Evolutionary conservation across 2,797 vertebrate species (phyloP).

Genomic region (Acrossocheilus fasciatus): DNA sequence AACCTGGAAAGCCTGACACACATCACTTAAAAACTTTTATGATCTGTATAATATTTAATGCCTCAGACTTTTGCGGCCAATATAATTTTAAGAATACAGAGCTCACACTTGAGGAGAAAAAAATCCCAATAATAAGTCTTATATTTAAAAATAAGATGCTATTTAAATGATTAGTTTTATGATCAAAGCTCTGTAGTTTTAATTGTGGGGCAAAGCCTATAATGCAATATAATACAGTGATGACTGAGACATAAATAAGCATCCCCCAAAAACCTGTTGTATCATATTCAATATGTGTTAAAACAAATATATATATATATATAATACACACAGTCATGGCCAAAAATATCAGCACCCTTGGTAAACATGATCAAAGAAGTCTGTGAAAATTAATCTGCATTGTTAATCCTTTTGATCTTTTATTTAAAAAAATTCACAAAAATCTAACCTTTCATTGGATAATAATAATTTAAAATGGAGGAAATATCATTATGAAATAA

Average conservation of each 20-base stretch:
- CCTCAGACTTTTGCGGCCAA: not conserved
- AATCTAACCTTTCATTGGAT: no score
- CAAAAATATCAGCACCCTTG: no score
- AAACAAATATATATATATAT: no score
- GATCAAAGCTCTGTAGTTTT: not conserved
- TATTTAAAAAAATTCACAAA: no score
- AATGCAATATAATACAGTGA: not conserved
- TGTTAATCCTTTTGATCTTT: no score
- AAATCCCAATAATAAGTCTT: not conserved
- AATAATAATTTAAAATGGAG: no score
- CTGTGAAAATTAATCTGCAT: no score
- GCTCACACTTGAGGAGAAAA: not conserved
- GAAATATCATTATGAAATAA: no score
- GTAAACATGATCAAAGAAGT: no score
- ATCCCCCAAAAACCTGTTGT: not conserved
- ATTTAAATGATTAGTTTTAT: not conserved
- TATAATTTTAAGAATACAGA: not conserved
- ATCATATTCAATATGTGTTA: no score
- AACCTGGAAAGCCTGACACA: not conserved
- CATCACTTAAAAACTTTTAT: not conserved
- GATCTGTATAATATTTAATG: not conserved
- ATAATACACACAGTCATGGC: no score
- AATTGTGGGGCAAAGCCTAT: not conserved
- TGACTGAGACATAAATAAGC: not conserved
- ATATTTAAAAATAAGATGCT: not conserved